A percentile compares a stretch with the other conserved stretches of the same genome.
These are phyloP conservation scores for Ectemnius lituratus DNA, from an alignment of 2,888 invertebrate species.

Conservation along the genomic window DNA sequence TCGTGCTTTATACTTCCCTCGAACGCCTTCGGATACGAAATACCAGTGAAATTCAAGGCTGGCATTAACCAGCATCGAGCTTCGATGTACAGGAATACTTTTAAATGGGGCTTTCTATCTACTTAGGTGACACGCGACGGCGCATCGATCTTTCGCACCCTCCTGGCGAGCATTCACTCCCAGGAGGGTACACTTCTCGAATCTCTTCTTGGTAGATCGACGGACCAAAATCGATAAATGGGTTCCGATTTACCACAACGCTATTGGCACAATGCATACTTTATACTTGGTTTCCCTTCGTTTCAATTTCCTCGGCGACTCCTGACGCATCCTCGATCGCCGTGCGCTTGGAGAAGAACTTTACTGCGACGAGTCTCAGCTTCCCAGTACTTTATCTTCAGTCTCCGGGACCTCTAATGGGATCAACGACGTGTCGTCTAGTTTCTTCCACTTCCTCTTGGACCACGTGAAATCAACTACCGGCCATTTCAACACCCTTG, in stretches of 20 bases:
- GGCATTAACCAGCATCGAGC: too few relatives aligned
- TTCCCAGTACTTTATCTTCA: conserved; percentile 3
- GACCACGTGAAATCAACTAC: conserved; percentile 46
- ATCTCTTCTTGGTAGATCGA: conserved; percentile 32
- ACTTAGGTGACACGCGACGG: conserved; percentile 12
- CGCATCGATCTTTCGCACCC: conserved; percentile 25
- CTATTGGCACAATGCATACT: conserved; percentile 57
- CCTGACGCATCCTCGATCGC: background rate
- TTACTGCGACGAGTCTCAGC: conserved; percentile 36
- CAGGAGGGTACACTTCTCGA: background rate
- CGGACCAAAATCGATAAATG: conserved; percentile 56
- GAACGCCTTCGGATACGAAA: too few relatives aligned
- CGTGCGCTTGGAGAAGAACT: background rate
- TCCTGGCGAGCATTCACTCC: conserved; percentile 5
- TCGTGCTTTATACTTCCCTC: too few relatives aligned
- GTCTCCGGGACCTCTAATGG: conserved; percentile 33
- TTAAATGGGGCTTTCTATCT: conserved; percentile 8
- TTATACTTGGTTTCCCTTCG: conserved; percentile 49
- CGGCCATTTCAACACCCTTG: conserved; percentile 30
- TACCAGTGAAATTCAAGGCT: too few relatives aligned
- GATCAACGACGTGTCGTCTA: conserved; percentile 23
- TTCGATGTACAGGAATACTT: background rate
- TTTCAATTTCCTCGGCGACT: conserved; percentile 39
- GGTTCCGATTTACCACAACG: conserved; percentile 62
- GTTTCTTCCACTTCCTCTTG: conserved; percentile 24